Percentiles rank a stretch among this genome's conserved stretches.
phyloP scores from a whole-genome alignment of 2,113 vertebrate species.

The Larimichthys polyactis region DNA sequence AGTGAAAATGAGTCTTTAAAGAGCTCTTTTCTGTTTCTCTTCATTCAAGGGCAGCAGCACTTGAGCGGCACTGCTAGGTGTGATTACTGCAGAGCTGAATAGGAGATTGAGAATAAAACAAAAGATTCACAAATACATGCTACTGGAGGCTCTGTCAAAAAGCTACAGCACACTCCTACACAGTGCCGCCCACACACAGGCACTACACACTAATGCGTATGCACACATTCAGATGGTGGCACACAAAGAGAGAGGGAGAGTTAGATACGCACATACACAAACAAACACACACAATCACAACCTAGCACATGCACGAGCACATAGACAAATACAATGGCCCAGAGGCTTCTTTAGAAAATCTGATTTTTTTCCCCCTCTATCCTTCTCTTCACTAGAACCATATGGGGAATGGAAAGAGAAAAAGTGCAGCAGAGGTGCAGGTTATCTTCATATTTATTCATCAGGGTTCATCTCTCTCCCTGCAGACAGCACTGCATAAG shows the following conservation, averaged over 20 bases:
- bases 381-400: conserved; percentile 70
- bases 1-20: conserved; percentile 40
- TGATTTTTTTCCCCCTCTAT: conserved; percentile 45
- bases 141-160: conserved; percentile 82
- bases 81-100: conserved; percentile 66
- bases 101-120: conserved; percentile 74
- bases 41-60: conserved; percentile 59
- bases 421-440: conserved; percentile 73
- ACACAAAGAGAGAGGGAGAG: conserved; percentile 56
- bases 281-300: conserved; percentile 51
- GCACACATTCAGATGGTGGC: conserved; percentile 66
- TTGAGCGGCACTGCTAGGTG: conserved; percentile 57
- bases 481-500: conserved; percentile 67
- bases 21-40: conserved; percentile 25
- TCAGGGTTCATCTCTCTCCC: conserved; percentile 70
- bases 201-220: conserved; percentile 49
- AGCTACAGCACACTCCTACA: conserved; percentile 80
- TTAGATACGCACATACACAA: conserved; percentile 39
- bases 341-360: conserved; percentile 74
- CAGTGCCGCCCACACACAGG: conserved; percentile 68
- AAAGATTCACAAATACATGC: conserved; percentile 78
- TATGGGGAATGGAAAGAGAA: conserved; percentile 69
- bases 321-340: conserved; percentile 65
- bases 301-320: conserved; percentile 35
- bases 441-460: conserved; percentile 86